Conservation (phyloP, 2,797 vertebrate genomes). For the Pangasius sanitwongsei region DNA sequence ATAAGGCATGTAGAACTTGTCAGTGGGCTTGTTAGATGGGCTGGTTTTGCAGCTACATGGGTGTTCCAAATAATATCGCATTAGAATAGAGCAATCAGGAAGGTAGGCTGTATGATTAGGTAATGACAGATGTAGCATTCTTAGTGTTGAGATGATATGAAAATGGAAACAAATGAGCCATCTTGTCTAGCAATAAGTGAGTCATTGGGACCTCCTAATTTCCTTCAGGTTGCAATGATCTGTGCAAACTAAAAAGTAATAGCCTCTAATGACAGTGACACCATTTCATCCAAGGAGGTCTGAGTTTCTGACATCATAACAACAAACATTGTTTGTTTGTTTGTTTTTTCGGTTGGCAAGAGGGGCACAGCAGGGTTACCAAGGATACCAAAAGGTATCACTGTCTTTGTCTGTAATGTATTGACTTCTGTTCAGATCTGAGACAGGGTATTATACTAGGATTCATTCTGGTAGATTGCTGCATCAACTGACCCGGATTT, state of each 20-base stretch:
- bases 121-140: not conserved
- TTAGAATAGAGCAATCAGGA: not conserved
- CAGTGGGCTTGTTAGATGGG: not conserved
- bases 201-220: not conserved
- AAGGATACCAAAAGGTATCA: not conserved
- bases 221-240: not conserved
- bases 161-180: not conserved
- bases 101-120: not conserved
- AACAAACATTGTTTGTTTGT: no score
- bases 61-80: not conserved
- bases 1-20: not conserved
- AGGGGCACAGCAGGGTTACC: not conserved
- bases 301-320: not conserved
- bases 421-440: not conserved
- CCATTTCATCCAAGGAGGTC: not conserved
- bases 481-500: not conserved
- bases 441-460: no score
- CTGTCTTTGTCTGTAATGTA: not conserved
- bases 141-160: not conserved
- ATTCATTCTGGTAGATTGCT: not conserved
- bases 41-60: not conserved
- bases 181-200: not conserved
- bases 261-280: not conserved
- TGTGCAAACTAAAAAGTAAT: not conserved
- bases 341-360: not conserved